phyloP scores from a whole-genome alignment of 2,113 vertebrate genomes.

The Regulus satrapa region DNA sequence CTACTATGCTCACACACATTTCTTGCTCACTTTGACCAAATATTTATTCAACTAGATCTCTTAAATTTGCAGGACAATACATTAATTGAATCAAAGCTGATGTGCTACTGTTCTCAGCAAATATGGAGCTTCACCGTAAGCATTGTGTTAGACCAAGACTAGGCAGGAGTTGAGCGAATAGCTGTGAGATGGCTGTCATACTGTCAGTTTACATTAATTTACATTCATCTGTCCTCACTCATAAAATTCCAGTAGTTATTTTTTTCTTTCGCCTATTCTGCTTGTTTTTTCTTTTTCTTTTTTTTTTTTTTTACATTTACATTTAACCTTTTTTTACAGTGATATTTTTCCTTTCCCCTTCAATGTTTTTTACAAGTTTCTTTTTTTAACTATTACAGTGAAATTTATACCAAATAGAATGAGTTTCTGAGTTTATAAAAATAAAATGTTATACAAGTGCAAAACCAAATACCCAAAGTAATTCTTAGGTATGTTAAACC shows the following conservation, averaged over 20 bases:
- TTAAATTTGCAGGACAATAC: background rate
- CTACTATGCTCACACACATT: background rate
- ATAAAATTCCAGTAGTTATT: background rate
- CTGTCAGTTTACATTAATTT: background rate
- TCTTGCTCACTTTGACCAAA: background rate
- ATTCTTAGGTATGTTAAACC: background rate
- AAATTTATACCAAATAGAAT: too few species aligned
- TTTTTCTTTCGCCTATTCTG: background rate
- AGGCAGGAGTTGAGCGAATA: background rate
- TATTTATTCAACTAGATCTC: background rate
- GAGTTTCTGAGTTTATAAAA: background rate
- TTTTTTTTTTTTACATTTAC: too few species aligned
- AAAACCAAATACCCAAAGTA: background rate
- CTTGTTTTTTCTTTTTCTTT: fast-evolving
- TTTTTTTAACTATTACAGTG: background rate
- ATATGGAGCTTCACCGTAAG: background rate
- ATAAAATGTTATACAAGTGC: background rate
- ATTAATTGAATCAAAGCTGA: background rate
- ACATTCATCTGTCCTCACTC: background rate
- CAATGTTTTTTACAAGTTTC: background rate
- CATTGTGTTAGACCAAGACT: background rate
- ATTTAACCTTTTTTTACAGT: background rate
- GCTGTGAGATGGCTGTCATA: background rate
- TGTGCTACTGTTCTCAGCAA: fast-evolving
- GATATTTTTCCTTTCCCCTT: background rate